Base-by-base conservation (phyloP, 2,888 invertebrate genomes). In the Baronia brevicornis region DNA sequence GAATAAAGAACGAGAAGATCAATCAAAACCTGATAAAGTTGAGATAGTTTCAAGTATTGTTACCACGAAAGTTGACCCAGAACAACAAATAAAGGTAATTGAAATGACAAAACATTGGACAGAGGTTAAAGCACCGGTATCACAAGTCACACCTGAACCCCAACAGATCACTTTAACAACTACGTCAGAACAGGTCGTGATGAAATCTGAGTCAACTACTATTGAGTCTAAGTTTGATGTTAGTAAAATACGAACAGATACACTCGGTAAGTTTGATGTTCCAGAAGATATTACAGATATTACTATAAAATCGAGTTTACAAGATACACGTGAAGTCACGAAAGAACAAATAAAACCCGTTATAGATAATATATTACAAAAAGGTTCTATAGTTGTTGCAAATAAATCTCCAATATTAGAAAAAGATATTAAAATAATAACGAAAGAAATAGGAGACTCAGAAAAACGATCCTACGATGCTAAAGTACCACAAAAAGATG, bases 401-500 rank as follows among this genome's bases (percentile, higher is more conserved):
- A 58, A 75, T 18, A 61, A 61, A 46, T 80, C 73, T 43, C 79
- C 82, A 5, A 34, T 64, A n/a, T 27, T 52, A 27, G 84, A 82
- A 10, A 84, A 80, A 54, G 82, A 80, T 38, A 54, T 68, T 1
- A 80, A 77, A 58, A 50, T 40, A 1, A 46, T 73, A 2, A 58
- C 69, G 1, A 80, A 71, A 54, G 82, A 84, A 42, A 57, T 72
- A 28, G 54, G 72, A 5, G 80, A 82, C 44, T 60, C 60, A 2
- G 82, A 84, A 52, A 80, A 74, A 44, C 51, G 82, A 28, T 79
- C 78, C 0, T 84, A 82, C 32, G 82, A 84, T 46, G 67, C 77
- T n/a, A 84, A 82, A 60, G 72, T 75, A 10, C 82, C 82, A 0
- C 68, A 64, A 14, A 80, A 75, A 58, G 79, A 80, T 17, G 84